A percentile compares a stretch with the other conserved stretches of the same genome.
Conservation (phyloP, 2,888 invertebrate genomes). For the Drosophila greeni region DNA sequence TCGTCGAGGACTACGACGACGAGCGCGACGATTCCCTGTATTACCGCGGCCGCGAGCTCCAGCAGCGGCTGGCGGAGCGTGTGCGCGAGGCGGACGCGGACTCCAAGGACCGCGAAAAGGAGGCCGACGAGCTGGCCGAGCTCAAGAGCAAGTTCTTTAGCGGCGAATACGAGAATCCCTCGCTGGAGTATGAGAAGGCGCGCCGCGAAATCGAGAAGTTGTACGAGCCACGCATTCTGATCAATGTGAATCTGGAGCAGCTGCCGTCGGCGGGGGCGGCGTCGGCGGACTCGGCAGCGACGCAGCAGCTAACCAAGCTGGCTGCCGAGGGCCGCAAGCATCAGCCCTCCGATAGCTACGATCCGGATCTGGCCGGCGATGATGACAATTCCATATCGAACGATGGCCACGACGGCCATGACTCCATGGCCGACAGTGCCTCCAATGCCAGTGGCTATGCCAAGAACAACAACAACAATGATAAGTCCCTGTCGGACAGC, state of each 20-base stretch:
- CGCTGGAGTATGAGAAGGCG: slow-evolving; percentile 84
- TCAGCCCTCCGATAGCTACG: slow-evolving; percentile 78
- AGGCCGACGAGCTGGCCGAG: slow-evolving; percentile 92
- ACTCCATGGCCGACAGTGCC: slow-evolving; percentile 88
- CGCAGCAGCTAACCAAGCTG: slow-evolving; percentile 48
- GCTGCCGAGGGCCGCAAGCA: slow-evolving; percentile 58
- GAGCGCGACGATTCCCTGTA: slow-evolving; percentile 98
- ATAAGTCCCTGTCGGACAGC: slow-evolving; percentile 35
- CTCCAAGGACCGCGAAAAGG: slow-evolving; percentile 91
- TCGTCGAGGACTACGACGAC: slow-evolving; percentile 99
- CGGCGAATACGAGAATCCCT: slow-evolving; percentile 83
- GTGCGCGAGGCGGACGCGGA: slow-evolving; percentile 96
- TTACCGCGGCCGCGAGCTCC: slow-evolving; percentile 91
- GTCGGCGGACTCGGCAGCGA: slow-evolving; percentile 79
- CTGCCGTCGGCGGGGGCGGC: too few relatives aligned
- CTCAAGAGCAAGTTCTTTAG: slow-evolving; percentile 87
- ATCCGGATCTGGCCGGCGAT: slow-evolving; percentile 39
- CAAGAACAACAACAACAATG: slow-evolving; percentile 54
- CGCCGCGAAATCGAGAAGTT: slow-evolving; percentile 88
- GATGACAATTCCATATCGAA: slow-evolving; percentile 70
- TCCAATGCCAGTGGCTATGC: slow-evolving; percentile 79
- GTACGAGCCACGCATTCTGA: slow-evolving; percentile 90
- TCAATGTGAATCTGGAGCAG: slow-evolving; percentile 82
- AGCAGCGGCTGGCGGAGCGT: slow-evolving; percentile 92
- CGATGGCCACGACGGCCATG: slow-evolving; percentile 80